A percentile compares a stretch with the other conserved stretches of the same genome.
These are phyloP conservation scores for Calyptommatus sinebrachiatus DNA, from an alignment of 2,113 vertebrate genomes.

Conservation along the genomic window DNA sequence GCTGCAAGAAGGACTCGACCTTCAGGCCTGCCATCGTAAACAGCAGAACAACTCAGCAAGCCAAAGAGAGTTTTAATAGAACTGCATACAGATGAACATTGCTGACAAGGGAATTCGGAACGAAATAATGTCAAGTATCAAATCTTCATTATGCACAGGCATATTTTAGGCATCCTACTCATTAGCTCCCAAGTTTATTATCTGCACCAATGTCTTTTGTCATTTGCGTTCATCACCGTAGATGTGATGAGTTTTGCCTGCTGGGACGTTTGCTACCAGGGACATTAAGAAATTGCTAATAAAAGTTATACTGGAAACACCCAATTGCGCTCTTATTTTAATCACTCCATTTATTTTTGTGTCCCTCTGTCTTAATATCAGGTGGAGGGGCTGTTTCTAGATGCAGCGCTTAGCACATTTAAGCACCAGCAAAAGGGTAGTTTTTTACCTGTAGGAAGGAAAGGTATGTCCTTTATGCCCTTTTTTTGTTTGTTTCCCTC, in stretches of 20 bases:
- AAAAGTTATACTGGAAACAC: conserved; percentile 44
- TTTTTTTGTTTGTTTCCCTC: no score
- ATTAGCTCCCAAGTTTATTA: conserved; percentile 50
- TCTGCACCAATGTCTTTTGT: conserved; percentile 45
- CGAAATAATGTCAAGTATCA: conserved; percentile 52
- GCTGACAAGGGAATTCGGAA: conserved; percentile 40
- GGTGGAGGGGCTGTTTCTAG: background rate
- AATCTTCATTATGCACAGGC: conserved; percentile 38
- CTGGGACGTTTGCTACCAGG: conserved; percentile 40
- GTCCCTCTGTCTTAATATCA: background rate
- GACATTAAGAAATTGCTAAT: conserved; percentile 47
- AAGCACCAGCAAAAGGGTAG: background rate
- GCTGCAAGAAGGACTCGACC: background rate
- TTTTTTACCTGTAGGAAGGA: background rate
- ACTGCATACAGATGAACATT: conserved; percentile 36
- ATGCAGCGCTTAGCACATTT: background rate
- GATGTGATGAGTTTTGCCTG: conserved; percentile 18
- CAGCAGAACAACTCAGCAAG: conserved; percentile 21
- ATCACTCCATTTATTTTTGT: conserved; percentile 29
- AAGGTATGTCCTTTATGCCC: no score
- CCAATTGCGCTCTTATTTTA: conserved; percentile 41
- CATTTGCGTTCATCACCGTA: conserved; percentile 52
- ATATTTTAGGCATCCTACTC: conserved; percentile 51
- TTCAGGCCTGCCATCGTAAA: conserved; percentile 26
- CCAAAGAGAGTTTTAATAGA: conserved; percentile 14